These are phyloP conservation scores for Euplagia quadripunctaria DNA, from an alignment of 2,888 invertebrate genomes.

Conservation along the genomic window DNA sequence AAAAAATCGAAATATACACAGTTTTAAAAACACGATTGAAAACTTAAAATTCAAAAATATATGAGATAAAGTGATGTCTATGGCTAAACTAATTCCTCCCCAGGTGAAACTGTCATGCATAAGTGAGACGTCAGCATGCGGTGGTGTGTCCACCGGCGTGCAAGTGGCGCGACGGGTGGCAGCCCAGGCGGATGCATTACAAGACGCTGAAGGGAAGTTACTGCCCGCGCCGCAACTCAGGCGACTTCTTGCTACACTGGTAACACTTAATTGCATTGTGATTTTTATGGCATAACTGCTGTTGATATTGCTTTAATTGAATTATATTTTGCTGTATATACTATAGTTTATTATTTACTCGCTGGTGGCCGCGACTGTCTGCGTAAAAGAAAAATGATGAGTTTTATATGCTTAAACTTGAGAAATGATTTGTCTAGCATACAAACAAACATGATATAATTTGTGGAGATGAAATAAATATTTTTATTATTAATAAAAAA, in stretches of 20 bases:
- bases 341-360: background rate
- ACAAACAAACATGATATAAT: too few species aligned
- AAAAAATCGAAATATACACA: too few species aligned
- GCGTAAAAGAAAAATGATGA: too few species aligned
- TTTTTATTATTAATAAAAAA: too few species aligned
- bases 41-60: too few species aligned
- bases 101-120: slow-evolving; percentile 84
- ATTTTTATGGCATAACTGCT: background rate
- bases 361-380: too few species aligned
- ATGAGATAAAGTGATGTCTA: too few species aligned
- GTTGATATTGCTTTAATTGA: too few species aligned
- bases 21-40: too few species aligned
- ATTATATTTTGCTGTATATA: too few species aligned
- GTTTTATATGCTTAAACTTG: background rate
- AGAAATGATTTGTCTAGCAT: background rate
- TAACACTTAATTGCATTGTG: slow-evolving; percentile 59
- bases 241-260: slow-evolving; percentile 92
- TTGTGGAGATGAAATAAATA: too few species aligned
- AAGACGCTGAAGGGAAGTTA: slow-evolving; percentile 93
- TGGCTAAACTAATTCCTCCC: background rate
- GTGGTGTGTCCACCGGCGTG: slow-evolving; percentile 90
- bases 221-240: slow-evolving; percentile 92
- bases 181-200: slow-evolving; percentile 79
- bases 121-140: slow-evolving; percentile 66
- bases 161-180: slow-evolving; percentile 90